Conservation (phyloP, 1,140 invertebrate genomes). For the Pachyrhynchus sulphureomaculatus region DNA sequence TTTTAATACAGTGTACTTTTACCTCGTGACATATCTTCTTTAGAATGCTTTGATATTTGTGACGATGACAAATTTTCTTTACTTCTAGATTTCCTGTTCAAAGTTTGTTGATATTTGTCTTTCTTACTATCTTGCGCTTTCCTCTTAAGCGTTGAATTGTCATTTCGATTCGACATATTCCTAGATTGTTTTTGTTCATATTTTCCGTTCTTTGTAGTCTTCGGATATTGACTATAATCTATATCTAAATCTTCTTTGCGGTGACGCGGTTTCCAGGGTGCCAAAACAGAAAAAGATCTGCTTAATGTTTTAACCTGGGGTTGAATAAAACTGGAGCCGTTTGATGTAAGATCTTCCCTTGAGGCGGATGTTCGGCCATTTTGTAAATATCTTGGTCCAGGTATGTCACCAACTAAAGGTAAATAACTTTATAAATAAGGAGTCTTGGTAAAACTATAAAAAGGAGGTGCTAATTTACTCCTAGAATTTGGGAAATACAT, state of each 20-base stretch:
- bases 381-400: constrained; percentile 61
- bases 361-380: constrained; percentile 60
- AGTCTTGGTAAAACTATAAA: background rate
- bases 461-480: background rate
- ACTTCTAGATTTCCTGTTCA: constrained; percentile 39
- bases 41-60: constrained; percentile 31
- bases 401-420: constrained; percentile 70
- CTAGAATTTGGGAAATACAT: background rate
- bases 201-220: constrained; percentile 47
- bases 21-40: constrained; percentile 39
- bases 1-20: background rate
- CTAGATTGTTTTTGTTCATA: constrained; percentile 52
- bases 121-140: constrained; percentile 47
- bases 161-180: constrained; percentile 45
- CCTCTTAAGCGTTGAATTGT: constrained; percentile 47
- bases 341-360: constrained; percentile 69
- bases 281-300: constrained; percentile 77
- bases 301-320: constrained; percentile 74
- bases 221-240: constrained; percentile 72
- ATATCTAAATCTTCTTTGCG: constrained; percentile 73
- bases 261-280: constrained; percentile 78
- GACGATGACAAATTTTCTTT: constrained; percentile 44
- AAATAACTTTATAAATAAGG: constrained; percentile 8
- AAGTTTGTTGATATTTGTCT: constrained; percentile 38
- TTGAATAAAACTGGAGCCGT: constrained; percentile 54